Evolutionary conservation across 2,797 vertebrate species (phyloP), one percentile per base, ranked within the genome.

Genomic region (Danio jaintianensis): DNA sequence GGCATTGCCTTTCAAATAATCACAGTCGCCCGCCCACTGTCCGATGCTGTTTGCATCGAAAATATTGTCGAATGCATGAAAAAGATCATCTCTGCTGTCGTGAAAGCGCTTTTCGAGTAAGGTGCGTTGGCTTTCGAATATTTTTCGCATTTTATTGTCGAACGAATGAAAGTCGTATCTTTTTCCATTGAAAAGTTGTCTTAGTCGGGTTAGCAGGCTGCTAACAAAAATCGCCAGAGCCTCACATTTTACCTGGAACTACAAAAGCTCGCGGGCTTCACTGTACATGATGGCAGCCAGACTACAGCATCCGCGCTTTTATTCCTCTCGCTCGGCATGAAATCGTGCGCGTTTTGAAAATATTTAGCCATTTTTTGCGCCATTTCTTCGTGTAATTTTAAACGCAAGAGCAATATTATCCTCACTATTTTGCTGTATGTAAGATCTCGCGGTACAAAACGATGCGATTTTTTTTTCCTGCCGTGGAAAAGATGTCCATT

Each of bases 1-100:
- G 68, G 59, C 80, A 63, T 69, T 78, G 43, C 62, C 66, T 82
- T 86, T 86, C 83, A 84, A 86, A 86, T 81, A 62, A 80, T 82
- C 69, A 73, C 70, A 81, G 53, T 68, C 38, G 69, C 63, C 80
- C 75, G 82, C 55, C 63, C 38, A 48, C 66, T 63, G 50, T 68
- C 53, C 59, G 68, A 16, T 67, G 40, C 78, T 62, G 68, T 82
- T 70, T 86, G 77, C 56, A 71, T 43, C 75, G 55, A 67, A 36
- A 80, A 79, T 69, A 71, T 63, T 75, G 42, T 78, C 22, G 58
- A 62, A 58, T 78, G 80, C 68, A 75, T 78, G 82, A 59, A 36
- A 62, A 72, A 70, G 18, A 66, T 18, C 45, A 18, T n/a, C 29
- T 48, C n/a, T 56, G 55, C 29, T 7, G 64, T 45, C 38, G 20